Conservation (phyloP, 2,113 vertebrate species). For the Oreocharis arfaki region DNA sequence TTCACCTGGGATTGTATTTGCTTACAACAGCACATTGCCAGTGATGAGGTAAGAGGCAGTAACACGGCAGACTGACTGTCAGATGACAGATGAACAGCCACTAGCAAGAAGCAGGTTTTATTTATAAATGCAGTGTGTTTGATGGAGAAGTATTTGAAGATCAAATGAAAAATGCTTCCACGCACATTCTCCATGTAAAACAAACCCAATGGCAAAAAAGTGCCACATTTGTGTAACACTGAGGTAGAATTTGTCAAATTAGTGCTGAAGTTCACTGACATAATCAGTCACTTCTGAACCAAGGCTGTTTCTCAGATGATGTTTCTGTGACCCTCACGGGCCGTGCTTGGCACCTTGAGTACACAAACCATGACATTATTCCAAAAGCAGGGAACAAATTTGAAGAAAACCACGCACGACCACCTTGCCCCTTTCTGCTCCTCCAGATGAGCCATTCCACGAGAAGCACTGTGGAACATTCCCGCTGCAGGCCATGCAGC, state of each 20-base stretch:
- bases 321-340: background rate
- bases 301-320: background rate
- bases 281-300: background rate
- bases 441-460: rapidly evolving
- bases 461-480: rapidly evolving
- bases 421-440: background rate
- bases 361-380: background rate
- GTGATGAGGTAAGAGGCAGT: background rate
- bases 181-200: background rate
- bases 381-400: background rate
- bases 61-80: background rate
- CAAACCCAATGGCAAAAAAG: background rate
- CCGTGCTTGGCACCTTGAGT: background rate
- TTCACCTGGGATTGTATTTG: background rate
- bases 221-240: background rate
- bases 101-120: background rate
- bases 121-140: background rate
- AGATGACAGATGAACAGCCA: background rate
- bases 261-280: background rate
- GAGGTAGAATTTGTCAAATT: background rate
- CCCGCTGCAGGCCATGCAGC: rapidly evolving
- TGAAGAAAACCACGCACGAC: background rate
- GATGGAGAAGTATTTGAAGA: background rate
- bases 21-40: background rate
- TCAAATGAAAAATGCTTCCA: background rate